A percentile compares a stretch with the other conserved stretches of the same genome.
Evolutionary conservation across 2,888 invertebrate species (phyloP).

Genomic region (Mystacides longicornis): DNA sequence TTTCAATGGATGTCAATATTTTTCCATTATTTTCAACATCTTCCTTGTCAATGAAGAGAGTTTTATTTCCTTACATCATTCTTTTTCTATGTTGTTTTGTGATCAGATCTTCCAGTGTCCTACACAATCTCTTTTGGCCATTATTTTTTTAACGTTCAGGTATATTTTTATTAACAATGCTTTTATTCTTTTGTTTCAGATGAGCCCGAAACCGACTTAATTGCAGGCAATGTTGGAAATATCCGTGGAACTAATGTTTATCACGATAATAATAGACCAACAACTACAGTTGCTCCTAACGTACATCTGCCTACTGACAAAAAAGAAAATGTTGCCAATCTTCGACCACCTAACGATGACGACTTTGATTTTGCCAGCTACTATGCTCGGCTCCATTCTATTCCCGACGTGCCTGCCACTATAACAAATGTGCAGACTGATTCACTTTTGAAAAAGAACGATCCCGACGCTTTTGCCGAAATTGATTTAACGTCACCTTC

Average conservation of each 20-base stretch:
- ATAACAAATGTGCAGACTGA: conserved; percentile 29
- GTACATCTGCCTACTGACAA: neutral
- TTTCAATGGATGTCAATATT: too few species aligned
- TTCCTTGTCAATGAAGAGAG: too few species aligned
- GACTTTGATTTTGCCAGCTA: conserved; percentile 48
- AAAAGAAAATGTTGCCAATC: neutral
- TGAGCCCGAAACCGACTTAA: neutral
- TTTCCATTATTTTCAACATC: too few species aligned
- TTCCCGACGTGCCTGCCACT: conserved; percentile 36
- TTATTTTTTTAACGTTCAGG: too few species aligned
- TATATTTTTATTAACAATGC: too few species aligned
- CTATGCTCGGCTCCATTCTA: conserved; percentile 43
- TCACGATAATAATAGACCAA: neutral
- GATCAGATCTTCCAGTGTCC: too few species aligned
- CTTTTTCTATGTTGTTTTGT: too few species aligned
- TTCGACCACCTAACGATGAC: conserved; percentile 26
- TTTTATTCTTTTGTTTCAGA: neutral
- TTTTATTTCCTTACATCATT: too few species aligned
- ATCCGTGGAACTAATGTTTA: too few species aligned
- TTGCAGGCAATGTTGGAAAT: too few species aligned
- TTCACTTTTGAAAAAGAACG: neutral
- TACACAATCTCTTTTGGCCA: too few species aligned
- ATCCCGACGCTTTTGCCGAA: conserved; percentile 40
- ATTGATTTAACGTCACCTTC: conserved; percentile 38
- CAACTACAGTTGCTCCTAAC: too few species aligned